Conservation (phyloP, 2,797 vertebrate species). For the Fratercula arctica region DNA sequence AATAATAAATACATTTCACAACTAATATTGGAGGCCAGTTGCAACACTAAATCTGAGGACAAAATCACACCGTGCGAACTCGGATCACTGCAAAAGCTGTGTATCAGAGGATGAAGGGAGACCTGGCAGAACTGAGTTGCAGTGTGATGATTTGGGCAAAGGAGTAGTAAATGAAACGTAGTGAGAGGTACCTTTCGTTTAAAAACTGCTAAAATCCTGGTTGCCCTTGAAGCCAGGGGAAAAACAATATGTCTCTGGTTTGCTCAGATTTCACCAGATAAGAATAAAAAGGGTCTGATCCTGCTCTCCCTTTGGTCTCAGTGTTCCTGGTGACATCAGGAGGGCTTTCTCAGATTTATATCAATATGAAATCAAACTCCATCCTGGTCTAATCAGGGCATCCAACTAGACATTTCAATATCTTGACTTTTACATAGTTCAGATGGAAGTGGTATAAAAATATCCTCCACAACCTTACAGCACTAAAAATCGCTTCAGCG, state of each 20-base stretch:
- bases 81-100: background rate
- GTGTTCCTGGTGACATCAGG: background rate
- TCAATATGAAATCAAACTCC: background rate
- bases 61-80: background rate
- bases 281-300: background rate
- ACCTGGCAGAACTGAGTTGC: background rate
- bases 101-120: background rate
- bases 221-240: background rate
- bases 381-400: background rate
- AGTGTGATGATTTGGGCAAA: background rate
- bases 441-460: background rate
- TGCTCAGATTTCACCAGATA: background rate
- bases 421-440: background rate
- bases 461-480: background rate
- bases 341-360: background rate
- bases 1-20: slow-evolving; percentile 49
- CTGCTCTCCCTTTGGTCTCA: background rate
- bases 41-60: background rate
- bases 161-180: background rate
- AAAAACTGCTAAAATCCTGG: background rate
- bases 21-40: background rate
- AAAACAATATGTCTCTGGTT: background rate
- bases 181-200: background rate
- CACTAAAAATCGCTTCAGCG: background rate
- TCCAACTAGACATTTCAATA: background rate